These are phyloP conservation scores for Brachyistius frenatus DNA, from an alignment of 2,113 vertebrate species.

Conservation along the genomic window DNA sequence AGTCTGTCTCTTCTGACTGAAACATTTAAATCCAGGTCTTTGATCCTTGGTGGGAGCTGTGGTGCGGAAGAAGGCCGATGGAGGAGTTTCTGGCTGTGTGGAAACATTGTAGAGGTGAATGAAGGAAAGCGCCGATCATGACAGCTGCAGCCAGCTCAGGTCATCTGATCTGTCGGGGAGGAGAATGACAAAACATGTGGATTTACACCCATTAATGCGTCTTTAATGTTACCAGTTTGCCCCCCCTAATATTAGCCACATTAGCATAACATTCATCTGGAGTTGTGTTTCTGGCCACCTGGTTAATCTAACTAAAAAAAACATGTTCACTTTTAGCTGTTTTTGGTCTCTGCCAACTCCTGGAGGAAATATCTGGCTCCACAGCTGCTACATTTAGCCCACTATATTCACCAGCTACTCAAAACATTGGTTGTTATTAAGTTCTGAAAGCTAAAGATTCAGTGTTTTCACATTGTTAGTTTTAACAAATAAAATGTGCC, in stretches of 20 bases:
- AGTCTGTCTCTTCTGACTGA: slow-evolving; percentile 7
- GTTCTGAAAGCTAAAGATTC: too few species aligned
- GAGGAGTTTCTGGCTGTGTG: slow-evolving; percentile 2
- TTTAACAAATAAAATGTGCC: too few species aligned
- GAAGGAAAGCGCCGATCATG: slow-evolving; percentile 51
- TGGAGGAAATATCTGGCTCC: too few species aligned
- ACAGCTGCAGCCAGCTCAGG: slow-evolving; percentile 81
- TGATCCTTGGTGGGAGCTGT: not conserved
- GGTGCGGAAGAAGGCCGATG: slow-evolving; percentile 4
- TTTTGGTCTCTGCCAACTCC: too few species aligned
- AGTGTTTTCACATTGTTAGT: too few species aligned
- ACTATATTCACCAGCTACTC: too few species aligned
- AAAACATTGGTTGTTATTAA: too few species aligned
- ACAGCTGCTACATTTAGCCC: too few species aligned
- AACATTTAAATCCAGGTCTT: not conserved
- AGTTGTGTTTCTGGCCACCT: too few species aligned
- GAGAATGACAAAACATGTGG: slow-evolving; percentile 5
- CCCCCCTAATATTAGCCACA: not conserved
- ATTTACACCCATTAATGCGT: not conserved
- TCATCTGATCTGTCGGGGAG: slow-evolving; percentile 74
- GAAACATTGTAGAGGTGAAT: not conserved
- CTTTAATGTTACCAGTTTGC: too few species aligned
- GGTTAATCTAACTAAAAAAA: too few species aligned
- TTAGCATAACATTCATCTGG: not conserved
- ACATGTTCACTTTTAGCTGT: too few species aligned